Conservation (phyloP, 2,113 vertebrate genomes). For the Procavia capensis region DNA sequence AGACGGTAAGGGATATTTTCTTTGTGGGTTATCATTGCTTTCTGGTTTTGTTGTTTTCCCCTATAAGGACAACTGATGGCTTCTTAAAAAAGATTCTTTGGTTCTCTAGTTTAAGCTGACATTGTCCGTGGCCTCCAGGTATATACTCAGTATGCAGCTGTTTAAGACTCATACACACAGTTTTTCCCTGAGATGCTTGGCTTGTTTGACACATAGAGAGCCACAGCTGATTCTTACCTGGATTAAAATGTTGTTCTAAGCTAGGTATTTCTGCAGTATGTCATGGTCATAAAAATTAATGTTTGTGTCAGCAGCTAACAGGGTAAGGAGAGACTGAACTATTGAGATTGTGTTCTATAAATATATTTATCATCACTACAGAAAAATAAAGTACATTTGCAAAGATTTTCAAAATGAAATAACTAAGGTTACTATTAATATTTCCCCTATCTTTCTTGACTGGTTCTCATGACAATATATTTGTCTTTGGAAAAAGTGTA, state of each 20-base stretch:
- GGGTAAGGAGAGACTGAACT: background rate
- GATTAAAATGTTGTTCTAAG: slow-evolving; percentile 7
- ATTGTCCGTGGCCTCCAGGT: background rate
- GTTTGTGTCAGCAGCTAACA: background rate
- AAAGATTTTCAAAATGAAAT: slow-evolving; percentile 39
- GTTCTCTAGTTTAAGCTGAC: background rate
- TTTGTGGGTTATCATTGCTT: background rate
- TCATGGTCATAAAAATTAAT: slow-evolving; percentile 17
- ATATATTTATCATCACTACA: background rate
- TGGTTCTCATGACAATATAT: background rate
- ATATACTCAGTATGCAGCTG: background rate
- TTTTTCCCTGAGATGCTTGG: background rate
- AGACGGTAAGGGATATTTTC: slow-evolving; percentile 83
- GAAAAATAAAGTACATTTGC: slow-evolving; percentile 22
- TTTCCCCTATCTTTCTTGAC: slow-evolving; percentile 24
- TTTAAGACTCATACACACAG: background rate
- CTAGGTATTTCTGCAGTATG: slow-evolving; percentile 41
- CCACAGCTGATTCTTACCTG: background rate
- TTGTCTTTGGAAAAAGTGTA: background rate
- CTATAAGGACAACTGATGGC: background rate
- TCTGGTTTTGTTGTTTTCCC: background rate
- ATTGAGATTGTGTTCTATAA: background rate
- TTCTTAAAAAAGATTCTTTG: background rate
- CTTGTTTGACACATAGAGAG: background rate
- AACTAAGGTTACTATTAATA: slow-evolving; percentile 33